Percentiles rank a stretch among this genome's conserved stretches.
phyloP scores from a whole-genome alignment of 2,797 vertebrate genomes.

The Galagoides demidoff region DNA sequence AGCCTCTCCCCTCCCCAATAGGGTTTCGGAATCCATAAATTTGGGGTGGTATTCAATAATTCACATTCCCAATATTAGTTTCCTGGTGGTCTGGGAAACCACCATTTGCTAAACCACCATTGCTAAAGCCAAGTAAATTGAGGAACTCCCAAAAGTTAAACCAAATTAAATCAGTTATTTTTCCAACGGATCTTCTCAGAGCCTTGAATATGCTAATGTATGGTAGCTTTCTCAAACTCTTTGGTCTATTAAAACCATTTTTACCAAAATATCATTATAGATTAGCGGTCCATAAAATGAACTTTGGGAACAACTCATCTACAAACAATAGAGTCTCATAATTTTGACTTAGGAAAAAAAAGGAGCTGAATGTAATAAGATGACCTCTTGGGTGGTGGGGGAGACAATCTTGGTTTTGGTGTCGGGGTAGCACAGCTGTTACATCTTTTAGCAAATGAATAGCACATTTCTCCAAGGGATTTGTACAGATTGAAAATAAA shows the following conservation, averaged over 20 bases:
- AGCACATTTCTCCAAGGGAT: constrained; percentile 63
- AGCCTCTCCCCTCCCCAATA: background rate
- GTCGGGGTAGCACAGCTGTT: constrained; percentile 61
- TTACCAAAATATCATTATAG: constrained; percentile 1
- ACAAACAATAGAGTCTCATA: background rate
- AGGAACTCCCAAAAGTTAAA: background rate
- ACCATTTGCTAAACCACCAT: background rate
- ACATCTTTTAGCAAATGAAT: constrained; percentile 52
- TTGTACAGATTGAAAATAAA: constrained; percentile 73
- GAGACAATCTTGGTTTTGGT: background rate
- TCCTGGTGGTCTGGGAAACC: background rate
- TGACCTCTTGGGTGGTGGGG: background rate
- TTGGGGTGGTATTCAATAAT: background rate
- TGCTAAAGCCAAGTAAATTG: background rate
- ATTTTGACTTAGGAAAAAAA: background rate
- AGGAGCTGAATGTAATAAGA: background rate
- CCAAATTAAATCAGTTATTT: background rate
- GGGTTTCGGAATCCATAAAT: background rate
- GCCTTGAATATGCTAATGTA: background rate
- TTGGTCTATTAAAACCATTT: background rate
- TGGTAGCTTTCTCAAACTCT: background rate
- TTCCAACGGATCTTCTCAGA: background rate
- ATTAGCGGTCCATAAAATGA: background rate
- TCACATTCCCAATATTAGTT: constrained; percentile 30
- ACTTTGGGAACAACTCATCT: constrained; percentile 23